phyloP scores from a whole-genome alignment of 92 coral and sea anemone genomes.

The Bergia puertoricense region DNA sequence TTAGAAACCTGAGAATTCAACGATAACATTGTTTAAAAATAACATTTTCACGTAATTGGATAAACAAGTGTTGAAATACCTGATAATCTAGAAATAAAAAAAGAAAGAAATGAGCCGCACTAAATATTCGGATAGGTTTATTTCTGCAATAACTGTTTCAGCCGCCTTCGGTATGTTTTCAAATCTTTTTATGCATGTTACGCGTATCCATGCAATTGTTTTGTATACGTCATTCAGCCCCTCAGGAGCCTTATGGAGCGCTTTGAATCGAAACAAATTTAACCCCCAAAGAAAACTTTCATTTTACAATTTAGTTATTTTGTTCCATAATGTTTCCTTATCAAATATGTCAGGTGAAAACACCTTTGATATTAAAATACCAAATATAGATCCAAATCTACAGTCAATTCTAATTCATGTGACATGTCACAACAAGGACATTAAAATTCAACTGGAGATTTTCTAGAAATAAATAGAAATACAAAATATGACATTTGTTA shows the following conservation, averaged over 20 bases:
- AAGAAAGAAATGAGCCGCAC: too few relatives aligned
- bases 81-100: too few relatives aligned
- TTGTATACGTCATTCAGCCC: not conserved
- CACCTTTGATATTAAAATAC: not conserved
- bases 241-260: not conserved
- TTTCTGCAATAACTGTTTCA: too few relatives aligned
- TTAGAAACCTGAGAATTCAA: too few relatives aligned
- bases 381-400: too few relatives aligned
- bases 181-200: not conserved
- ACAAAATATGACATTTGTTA: not conserved
- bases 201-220: not conserved
- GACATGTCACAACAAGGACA: too few relatives aligned
- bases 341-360: not conserved
- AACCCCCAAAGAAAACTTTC: not conserved
- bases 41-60: too few relatives aligned
- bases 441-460: not conserved
- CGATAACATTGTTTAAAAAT: too few relatives aligned
- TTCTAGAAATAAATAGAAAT: not conserved
- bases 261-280: not conserved
- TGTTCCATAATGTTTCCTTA: not conserved
- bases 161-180: not conserved
- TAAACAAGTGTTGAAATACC: too few relatives aligned
- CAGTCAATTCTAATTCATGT: not conserved
- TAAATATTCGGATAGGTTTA: too few relatives aligned
- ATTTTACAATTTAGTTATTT: too few relatives aligned